A percentile compares a stretch with the other conserved stretches of the same genome.
phyloP scores from a whole-genome alignment of 1,140 invertebrate genomes.

The Scaptomyza montana region DNA sequence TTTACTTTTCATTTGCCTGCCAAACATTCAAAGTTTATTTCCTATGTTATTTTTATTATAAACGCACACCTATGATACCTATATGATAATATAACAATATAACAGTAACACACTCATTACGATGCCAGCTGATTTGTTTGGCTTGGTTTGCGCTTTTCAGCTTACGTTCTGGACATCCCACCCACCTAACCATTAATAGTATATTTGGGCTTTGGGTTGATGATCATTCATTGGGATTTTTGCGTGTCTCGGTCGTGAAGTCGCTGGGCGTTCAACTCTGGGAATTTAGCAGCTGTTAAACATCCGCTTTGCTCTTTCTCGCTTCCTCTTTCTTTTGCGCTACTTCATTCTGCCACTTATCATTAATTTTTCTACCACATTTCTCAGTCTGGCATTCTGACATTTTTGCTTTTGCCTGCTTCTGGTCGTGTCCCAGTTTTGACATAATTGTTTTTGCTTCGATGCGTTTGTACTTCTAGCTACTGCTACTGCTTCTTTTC shows the following conservation, averaged over 20 bases:
- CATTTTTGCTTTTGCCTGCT: conserved; percentile 58
- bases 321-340: neutral
- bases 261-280: conserved; percentile 46
- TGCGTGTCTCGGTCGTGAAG: conserved; percentile 72
- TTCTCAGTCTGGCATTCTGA: conserved; percentile 76
- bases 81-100: conserved; percentile 9
- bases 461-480: conserved; percentile 20
- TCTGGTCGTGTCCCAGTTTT: conserved; percentile 55
- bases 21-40: conserved; percentile 59
- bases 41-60: conserved; percentile 55
- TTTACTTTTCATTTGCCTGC: conserved; percentile 80
- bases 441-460: conserved; percentile 77
- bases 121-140: conserved; percentile 41
- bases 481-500: neutral
- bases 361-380: conserved; percentile 80
- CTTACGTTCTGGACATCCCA: conserved; percentile 35
- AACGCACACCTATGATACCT: neutral
- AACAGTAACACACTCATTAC: conserved; percentile 46
- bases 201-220: conserved; percentile 11
- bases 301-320: conserved; percentile 30
- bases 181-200: neutral
- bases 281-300: conserved; percentile 60
- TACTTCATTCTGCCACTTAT: conserved; percentile 63
- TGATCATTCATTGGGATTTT: conserved; percentile 69
- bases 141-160: conserved; percentile 58